Percentiles rank a stretch among this genome's conserved stretches.
Evolutionary conservation across 2,888 invertebrate genomes (phyloP).

Genomic region (Trachelus iudaicus): DNA sequence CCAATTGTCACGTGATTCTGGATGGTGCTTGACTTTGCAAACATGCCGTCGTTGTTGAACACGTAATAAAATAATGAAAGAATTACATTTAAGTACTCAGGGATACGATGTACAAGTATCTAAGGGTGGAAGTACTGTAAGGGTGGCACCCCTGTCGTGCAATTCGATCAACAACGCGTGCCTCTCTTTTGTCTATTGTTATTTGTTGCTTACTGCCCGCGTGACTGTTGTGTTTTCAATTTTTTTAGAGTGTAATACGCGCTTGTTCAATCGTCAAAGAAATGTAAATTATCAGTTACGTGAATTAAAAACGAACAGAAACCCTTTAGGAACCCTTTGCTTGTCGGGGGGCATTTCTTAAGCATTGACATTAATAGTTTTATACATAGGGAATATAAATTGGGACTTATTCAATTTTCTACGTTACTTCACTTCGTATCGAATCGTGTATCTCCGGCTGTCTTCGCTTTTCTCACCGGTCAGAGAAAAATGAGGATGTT

Average conservation of each 20-base stretch:
- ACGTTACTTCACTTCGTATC: neutral
- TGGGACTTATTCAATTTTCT: neutral
- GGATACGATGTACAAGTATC: neutral
- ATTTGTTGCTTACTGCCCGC: constrained; percentile 2
- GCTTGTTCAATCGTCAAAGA: neutral
- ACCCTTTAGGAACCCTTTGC: neutral
- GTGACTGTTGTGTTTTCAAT: constrained; percentile 8
- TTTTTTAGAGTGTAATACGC: constrained; percentile 1
- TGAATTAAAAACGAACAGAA: neutral
- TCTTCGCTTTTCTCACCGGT: neutral
- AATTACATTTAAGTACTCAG: neutral
- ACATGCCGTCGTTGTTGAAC: neutral
- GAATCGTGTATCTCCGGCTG: neutral
- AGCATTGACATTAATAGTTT: neutral
- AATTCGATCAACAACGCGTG: constrained; percentile 17
- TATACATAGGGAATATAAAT: neutral
- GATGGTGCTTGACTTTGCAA: neutral
- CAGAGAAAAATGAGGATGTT: neutral
- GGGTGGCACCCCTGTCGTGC: neutral
- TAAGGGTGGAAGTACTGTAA: neutral
- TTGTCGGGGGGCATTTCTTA: neutral
- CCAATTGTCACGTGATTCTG: neutral
- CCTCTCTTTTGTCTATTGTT: constrained; percentile 14
- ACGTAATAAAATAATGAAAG: neutral
- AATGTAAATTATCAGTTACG: neutral